These are phyloP conservation scores for Anneissia japonica DNA, from an alignment of 35 echinoderm and acorn worm genomes.

Conservation along the genomic window DNA sequence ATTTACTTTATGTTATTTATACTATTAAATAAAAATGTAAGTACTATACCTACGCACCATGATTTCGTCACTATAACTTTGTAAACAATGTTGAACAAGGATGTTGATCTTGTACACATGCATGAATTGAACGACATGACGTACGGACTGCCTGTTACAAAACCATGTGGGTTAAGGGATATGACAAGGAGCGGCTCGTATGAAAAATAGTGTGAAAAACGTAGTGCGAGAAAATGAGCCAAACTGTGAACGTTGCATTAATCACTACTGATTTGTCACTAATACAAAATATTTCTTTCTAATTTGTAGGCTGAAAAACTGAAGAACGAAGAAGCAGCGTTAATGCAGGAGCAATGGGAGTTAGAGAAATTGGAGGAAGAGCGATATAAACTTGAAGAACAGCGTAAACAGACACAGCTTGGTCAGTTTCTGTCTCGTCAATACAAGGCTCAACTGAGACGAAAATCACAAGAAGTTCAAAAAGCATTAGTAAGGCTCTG, in stretches of 20 bases:
- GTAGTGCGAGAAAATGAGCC: no score
- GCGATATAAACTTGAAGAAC: slow-evolving; percentile 59
- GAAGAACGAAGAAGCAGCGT: slow-evolving; percentile 59
- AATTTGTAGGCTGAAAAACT: slow-evolving; percentile 55
- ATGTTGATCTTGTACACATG: no score
- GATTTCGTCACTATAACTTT: no score
- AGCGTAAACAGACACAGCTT: slow-evolving; percentile 66
- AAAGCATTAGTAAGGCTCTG: slow-evolving; percentile 70
- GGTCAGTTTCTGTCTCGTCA: slow-evolving; percentile 63
- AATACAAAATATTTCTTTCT: slow-evolving; percentile 15
- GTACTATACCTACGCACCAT: no score
- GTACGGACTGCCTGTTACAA: no score
- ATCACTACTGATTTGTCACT: neutral
- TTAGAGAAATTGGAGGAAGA: slow-evolving; percentile 80
- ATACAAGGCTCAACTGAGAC: slow-evolving; percentile 86
- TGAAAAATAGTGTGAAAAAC: no score
- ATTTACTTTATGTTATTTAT: no score
- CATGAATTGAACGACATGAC: no score
- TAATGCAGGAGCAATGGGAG: slow-evolving; percentile 71
- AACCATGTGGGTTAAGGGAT: no score
- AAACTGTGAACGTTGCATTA: neutral
- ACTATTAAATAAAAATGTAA: no score
- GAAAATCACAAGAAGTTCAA: slow-evolving; percentile 83
- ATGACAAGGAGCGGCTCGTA: no score
- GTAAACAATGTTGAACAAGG: no score